Evolutionary conservation across 2,113 vertebrate genomes (phyloP).

Genomic region (Cichladusa arquata): DNA sequence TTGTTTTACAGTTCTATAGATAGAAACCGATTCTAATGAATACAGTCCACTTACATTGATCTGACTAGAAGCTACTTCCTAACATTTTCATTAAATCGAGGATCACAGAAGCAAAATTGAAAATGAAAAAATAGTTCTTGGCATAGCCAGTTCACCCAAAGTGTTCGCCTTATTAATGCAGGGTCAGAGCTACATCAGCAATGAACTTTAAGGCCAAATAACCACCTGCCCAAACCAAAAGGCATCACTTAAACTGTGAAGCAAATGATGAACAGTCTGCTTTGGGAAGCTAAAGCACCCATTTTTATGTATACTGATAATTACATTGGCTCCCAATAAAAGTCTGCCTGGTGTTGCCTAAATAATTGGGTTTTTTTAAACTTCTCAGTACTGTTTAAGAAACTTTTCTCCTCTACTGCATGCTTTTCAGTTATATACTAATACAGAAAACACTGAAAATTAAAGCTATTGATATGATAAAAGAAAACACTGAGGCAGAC

Average conservation of each 20-base stretch:
- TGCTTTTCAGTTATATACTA: neutral
- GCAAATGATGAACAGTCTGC: neutral
- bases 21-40: conserved; percentile 29
- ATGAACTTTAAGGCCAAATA: neutral
- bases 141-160: neutral
- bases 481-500: neutral
- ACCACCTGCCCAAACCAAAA: neutral
- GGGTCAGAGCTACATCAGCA: neutral
- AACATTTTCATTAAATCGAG: neutral
- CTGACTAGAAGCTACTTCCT: neutral
- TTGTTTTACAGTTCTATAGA: conserved; percentile 14
- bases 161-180: neutral
- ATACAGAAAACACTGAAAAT: neutral
- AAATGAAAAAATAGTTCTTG: neutral
- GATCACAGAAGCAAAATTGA: conserved; percentile 9
- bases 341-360: neutral
- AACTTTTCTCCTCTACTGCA: neutral
- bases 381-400: neutral
- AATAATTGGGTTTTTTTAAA: neutral
- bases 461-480: neutral
- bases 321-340: neutral
- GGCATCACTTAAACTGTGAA: neutral
- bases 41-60: neutral
- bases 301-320: neutral
- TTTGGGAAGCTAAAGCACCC: neutral